Percentiles rank a stretch among this genome's conserved stretches.
Conservation (phyloP, 2,113 vertebrate genomes). For the Xenopus tropicalis region UCB_Xtro_10.0 CM004443.2:131829001-131829500, state of each 20-base stretch:
- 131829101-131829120: constrained; percentile 7
- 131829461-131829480: too few relatives aligned
- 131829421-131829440: too few relatives aligned
- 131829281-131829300: constrained; percentile 85
- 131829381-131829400: too few relatives aligned
- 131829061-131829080: neutral
- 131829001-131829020: neutral
- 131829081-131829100: constrained; percentile 35
- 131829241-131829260: constrained; percentile 83
- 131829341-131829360: constrained; percentile 80
- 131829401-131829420: too few relatives aligned
- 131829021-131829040: neutral
- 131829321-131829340: constrained; percentile 86
- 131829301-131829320: constrained; percentile 79
- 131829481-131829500: too few relatives aligned
- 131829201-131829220: too few relatives aligned
- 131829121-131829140: neutral
- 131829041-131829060: neutral
- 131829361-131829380: too few relatives aligned
- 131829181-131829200: too few relatives aligned
- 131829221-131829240: constrained; percentile 22
- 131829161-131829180: too few relatives aligned
- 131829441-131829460: too few relatives aligned
- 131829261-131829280: constrained; percentile 83
- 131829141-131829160: neutral